Base-by-base conservation (phyloP, 2,113 vertebrate species). In the Pimephales promelas region DNA sequence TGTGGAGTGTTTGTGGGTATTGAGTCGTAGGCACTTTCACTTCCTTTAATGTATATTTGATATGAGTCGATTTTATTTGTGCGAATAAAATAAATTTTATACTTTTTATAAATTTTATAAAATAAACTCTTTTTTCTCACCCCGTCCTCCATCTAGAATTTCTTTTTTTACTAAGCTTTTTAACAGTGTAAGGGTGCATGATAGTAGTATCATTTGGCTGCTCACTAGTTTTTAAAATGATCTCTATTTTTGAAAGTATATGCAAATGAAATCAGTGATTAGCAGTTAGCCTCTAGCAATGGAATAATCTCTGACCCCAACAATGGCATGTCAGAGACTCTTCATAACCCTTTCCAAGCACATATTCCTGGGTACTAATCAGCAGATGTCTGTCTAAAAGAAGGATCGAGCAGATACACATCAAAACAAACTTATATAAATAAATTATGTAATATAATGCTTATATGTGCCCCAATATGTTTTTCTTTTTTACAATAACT, bases 291-390 rank as follows among this genome's bases (percentile, higher is more conserved):
- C 90, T 84, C 73, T 10, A 89, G 92, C 90, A 82, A 74, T 81
- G 76, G 86, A 76, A 49, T 87, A 91, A 92, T 89, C 90, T 91
- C 85, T 93, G 90, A 91, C 92, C 49, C 84, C 54, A 10, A 61
- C 89, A 90, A 90, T 92, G 86, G 83, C 49, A 86, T 62, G 45
- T 72, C 16, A 77, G n/a, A 47, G 76, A 49, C 73, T 26, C 40
- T 36, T 40, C 7, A 66, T 47, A 79, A 71, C 66, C 49, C 28
- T 73, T 66, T 68, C 61, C 10, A n/a, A 80, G 11, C 52, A 14
- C 71, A 22, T 66, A 74, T 75, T 43, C 14, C 45, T n/a, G n/a
- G 28, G n/a, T 57, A 18, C 71, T 43, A 47, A 85, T 85, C 18
- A 68, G 61, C 16, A 28, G 24, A 81, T 80, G 74, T 70, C 56